Base-by-base conservation (phyloP, 2,888 invertebrate species). In the Hemistola chrysoprasaria region DNA sequence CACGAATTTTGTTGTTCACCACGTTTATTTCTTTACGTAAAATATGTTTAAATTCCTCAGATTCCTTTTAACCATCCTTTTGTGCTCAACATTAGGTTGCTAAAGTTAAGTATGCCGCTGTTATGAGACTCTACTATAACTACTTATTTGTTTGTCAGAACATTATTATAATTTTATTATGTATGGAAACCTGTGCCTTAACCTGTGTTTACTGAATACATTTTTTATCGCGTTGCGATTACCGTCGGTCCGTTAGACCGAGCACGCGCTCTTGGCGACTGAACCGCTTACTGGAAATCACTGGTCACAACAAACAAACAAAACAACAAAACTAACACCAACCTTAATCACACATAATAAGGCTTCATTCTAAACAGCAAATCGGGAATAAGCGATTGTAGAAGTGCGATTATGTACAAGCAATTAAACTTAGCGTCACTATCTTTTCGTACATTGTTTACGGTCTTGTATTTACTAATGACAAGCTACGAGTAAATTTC, bases 171-270 rank as follows among this genome's bases (percentile, higher is more conserved):
- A 16, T 4, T 16, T 2, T 3, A 16, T 16, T 3, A 16, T 16
- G 16, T 16, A 41, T 39, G 30, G 37, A 22, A 42, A 42, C 45
- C 38, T 30, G 27, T 40, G 11, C 40, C 28, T 31, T 30, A 8
- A 8, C 49, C 51, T 48, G 38, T 28, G 38, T 37, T 38, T 37
- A 37, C 37, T 26, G 22, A 28, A 11, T 40, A 44, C 21, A 56
- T 78, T 84, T 80, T 82, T 81, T 80, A 80, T 78, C 78, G 56
- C 65, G 53, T 49, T 41, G 67, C 74, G 80, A 83, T 84, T 79
- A 82, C 78, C 69, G 66, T 56, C 53, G 42, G 64, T 59, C 84
- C 82, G 85, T 86, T 84, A 86, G 63, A 57, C 59, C 59, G 64
- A 70, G 78, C 78, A 74, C 72, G 78, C 74, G 77, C 50, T 30